Evolutionary conservation across 2,888 invertebrate genomes (phyloP).

Genomic region (Dolomedes plantarius): DNA sequence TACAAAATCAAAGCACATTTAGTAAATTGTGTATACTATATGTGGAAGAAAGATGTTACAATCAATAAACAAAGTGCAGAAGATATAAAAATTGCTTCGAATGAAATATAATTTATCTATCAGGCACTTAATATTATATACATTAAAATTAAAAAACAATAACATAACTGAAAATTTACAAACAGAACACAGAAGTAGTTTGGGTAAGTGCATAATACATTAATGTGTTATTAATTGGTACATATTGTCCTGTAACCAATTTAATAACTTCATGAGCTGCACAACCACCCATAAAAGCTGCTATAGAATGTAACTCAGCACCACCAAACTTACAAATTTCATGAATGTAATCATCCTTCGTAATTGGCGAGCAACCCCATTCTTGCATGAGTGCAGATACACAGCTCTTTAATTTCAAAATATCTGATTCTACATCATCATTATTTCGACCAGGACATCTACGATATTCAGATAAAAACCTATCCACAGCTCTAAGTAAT

Average conservation of each 20-base stretch:
- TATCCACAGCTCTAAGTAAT: conserved; percentile 91
- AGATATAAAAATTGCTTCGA: too few species aligned
- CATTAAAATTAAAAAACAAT: too few species aligned
- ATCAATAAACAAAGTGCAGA: too few species aligned
- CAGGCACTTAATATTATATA: too few species aligned
- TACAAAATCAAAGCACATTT: too few species aligned
- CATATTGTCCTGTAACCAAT: conserved; percentile 95
- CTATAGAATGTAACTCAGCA: conserved; percentile 94
- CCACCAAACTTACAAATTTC: conserved; percentile 97
- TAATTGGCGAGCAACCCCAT: conserved; percentile 86
- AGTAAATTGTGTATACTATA: too few species aligned
- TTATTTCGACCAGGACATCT: conserved; percentile 91
- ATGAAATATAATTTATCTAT: too few species aligned
- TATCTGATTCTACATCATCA: conserved; percentile 91
- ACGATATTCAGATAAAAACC: conserved; percentile 91
- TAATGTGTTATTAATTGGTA: conserved; percentile 95
- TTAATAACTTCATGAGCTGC: conserved; percentile 98
- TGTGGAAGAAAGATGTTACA: too few species aligned
- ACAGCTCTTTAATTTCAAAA: conserved; percentile 86
- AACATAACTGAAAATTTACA: conserved; percentile 80
- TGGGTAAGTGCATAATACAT: conserved; percentile 96
- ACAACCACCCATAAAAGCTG: conserved; percentile 93
- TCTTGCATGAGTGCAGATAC: conserved; percentile 86
- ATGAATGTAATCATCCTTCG: conserved; percentile 94
- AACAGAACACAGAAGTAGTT: conserved; percentile 87